Percentiles rank a stretch among this genome's conserved stretches.
Evolutionary conservation across 2,113 vertebrate genomes (phyloP).

Genomic region (Nycticorax nycticorax): DNA sequence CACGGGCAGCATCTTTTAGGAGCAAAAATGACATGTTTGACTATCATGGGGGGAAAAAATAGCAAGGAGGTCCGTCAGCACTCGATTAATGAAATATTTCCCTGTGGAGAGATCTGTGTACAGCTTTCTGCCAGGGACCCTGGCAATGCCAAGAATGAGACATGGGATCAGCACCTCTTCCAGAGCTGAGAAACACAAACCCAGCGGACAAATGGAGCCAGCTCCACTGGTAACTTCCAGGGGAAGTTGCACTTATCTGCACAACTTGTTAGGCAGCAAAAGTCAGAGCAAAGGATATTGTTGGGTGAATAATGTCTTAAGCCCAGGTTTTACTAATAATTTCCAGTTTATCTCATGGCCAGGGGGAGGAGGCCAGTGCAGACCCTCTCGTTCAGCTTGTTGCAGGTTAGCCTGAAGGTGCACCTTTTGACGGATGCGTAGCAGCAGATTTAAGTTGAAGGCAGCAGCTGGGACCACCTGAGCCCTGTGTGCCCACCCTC

Average conservation of each 20-base stretch:
- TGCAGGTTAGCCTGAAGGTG: background rate
- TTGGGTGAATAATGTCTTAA: background rate
- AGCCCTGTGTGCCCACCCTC: background rate
- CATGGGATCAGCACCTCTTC: slow-evolving; percentile 11
- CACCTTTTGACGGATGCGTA: background rate
- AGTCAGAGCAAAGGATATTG: background rate
- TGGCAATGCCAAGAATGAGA: background rate
- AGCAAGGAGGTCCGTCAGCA: background rate
- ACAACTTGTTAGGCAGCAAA: background rate
- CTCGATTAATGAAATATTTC: slow-evolving; percentile 2
- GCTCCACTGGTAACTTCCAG: background rate
- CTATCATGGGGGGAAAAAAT: background rate
- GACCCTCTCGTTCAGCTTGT: accelerated
- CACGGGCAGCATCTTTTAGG: background rate
- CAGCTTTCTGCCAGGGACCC: background rate
- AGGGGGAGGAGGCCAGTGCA: background rate
- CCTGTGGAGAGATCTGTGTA: background rate
- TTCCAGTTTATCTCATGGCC: background rate
- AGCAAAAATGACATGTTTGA: background rate
- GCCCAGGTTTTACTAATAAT: background rate
- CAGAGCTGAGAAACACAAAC: background rate
- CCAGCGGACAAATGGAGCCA: background rate
- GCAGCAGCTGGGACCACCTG: background rate
- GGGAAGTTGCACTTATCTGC: background rate
- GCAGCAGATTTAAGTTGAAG: background rate